Evolutionary conservation across 2,113 vertebrate genomes (phyloP).

Genomic region (Labeo catla): DNA sequence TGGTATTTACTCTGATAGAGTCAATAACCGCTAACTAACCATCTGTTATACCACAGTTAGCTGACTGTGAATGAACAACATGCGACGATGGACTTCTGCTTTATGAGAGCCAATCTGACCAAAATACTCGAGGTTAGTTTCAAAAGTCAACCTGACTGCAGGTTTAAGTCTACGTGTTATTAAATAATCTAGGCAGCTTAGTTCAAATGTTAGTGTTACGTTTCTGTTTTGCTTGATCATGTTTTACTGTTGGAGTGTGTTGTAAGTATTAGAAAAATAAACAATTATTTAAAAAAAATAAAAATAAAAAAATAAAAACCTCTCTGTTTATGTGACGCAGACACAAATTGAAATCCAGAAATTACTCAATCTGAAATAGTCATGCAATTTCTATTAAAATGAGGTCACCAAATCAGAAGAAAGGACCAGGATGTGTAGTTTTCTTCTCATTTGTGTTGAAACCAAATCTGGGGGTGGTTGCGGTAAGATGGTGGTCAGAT

Average conservation of each 20-base stretch:
- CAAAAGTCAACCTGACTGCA: neutral
- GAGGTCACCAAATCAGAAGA: constrained; percentile 8
- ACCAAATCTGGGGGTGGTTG: constrained; percentile 32
- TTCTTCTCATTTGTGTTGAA: constrained; percentile 7
- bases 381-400: constrained; percentile 8
- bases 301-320: neutral
- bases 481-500: constrained; percentile 16
- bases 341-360: neutral
- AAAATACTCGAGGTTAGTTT: constrained; percentile 10
- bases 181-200: neutral
- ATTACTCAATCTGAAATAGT: neutral
- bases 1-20: constrained; percentile 1
- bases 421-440: neutral
- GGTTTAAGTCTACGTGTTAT: neutral
- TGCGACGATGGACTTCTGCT: neutral
- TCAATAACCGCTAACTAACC: neutral
- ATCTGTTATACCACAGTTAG: neutral
- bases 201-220: neutral
- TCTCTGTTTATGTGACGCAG: neutral
- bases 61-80: neutral
- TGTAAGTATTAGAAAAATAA: neutral
- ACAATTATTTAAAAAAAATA: neutral
- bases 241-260: neutral
- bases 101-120: neutral
- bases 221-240: neutral